Base-by-base conservation (phyloP, 2,888 invertebrate genomes). In the Spialia ferax region DNA sequence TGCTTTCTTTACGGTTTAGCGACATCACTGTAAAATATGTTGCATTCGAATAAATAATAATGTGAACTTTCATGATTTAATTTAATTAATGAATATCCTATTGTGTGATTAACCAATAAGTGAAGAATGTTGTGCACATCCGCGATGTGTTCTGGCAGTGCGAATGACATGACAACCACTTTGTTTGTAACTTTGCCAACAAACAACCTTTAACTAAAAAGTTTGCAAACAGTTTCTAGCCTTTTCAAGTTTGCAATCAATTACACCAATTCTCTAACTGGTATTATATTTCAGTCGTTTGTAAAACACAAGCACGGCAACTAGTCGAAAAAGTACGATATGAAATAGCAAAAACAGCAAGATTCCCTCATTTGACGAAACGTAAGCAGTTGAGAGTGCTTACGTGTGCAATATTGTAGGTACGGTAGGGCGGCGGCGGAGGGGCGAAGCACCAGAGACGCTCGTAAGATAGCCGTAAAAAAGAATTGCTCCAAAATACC, bases 401-500 rank as follows among this genome's bases (percentile, higher is more conserved):
- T 35, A 35, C 35, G 35, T 10, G 45, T 18, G 45, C n/a, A n/a
- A 45, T 15, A 18, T 8, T 7, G 15, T 15, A 18, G 45, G 18
- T 45, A 18, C 45, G 15, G 18, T 45, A 15, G n/a, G 18, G 15
- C 18, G 5, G 15, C 3, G 45, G 45, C 7, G 45, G 7, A 42
- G 42, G 42, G 42, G 1, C 42, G 42, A 20, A 10, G 7, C 18
- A 20, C 18, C 18, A 10, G n/a, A 15, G 42, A 42, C 15, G 18
- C 4, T 29, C 18, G 18, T 26, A 29, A 26, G 23, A n/a, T 15
- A n/a, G 42, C 20, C 42, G 42, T 59, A 60, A 60, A 42, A 57
- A 60, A 45, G 15, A 60, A 45, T 60, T 60, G 45, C 29, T 60
- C 45, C 45, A 45, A 45, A 26, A 45, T 60, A 29, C 26, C 59